Percentiles rank a stretch among this genome's conserved stretches.
phyloP scores from a whole-genome alignment of 2,888 invertebrate species.

The Caenorhabditis plicata region DNA sequence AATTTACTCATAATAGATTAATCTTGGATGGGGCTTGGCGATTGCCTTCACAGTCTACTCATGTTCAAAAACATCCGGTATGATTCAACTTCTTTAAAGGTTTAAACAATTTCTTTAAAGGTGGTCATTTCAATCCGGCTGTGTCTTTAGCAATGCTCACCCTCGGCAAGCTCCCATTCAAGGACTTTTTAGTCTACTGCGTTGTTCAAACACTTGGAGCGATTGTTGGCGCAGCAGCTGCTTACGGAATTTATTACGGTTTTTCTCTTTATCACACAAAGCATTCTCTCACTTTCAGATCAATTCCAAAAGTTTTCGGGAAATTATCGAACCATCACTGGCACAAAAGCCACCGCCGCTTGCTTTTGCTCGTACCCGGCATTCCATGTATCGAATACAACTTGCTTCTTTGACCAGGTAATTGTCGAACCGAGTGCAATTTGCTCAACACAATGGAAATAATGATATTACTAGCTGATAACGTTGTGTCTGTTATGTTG shows the following conservation, averaged over 20 bases:
- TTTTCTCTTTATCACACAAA: not conserved
- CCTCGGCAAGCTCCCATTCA: conserved; percentile 45
- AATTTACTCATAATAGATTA: conserved; percentile 33
- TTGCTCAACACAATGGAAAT: too few relatives aligned
- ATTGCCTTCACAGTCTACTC: conserved; percentile 54
- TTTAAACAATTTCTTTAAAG: too few relatives aligned
- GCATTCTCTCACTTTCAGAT: conserved; percentile 29
- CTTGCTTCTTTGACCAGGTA: conserved; percentile 58
- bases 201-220: conserved; percentile 51
- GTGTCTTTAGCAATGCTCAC: conserved; percentile 51
- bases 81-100: not conserved
- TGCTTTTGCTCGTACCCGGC: conserved; percentile 60
- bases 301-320: conserved; percentile 46
- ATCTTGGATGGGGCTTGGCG: conserved; percentile 55
- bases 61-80: conserved; percentile 51
- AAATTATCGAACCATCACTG: conserved; percentile 25
- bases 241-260: conserved; percentile 52
- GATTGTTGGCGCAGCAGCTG: conserved; percentile 49
- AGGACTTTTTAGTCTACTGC: conserved; percentile 49
- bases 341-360: conserved; percentile 48
- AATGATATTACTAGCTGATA: too few relatives aligned
- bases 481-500: too few relatives aligned
- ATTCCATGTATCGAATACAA: conserved; percentile 47
- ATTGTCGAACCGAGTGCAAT: too few relatives aligned
- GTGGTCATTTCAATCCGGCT: conserved; percentile 54